Evolutionary conservation across 2,888 invertebrate species (phyloP).

Genomic region (Andricus curvator): DNA sequence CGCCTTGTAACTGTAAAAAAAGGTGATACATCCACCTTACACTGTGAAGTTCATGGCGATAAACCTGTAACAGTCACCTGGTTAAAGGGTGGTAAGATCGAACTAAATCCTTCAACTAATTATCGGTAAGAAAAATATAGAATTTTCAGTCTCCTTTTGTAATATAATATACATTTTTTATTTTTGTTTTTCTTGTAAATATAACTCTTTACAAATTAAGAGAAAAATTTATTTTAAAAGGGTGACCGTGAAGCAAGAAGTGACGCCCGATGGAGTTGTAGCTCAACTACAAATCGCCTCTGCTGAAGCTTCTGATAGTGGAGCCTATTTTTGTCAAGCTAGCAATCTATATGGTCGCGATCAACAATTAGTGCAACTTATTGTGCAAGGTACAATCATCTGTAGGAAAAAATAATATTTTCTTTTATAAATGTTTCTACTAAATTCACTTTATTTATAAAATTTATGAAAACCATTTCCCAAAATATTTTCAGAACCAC

Average conservation of each 20-base stretch:
- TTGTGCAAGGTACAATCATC: slow-evolving; percentile 82
- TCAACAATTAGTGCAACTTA: slow-evolving; percentile 86
- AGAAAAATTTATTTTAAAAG: slow-evolving; percentile 66
- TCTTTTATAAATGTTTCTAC: not conserved
- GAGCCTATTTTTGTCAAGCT: slow-evolving; percentile 89
- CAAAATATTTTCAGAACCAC: slow-evolving; percentile 81
- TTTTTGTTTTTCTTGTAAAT: too few species aligned
- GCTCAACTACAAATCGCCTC: slow-evolving; percentile 86
- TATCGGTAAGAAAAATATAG: slow-evolving; percentile 80
- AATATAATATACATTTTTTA: not conserved
- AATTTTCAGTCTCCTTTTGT: not conserved
- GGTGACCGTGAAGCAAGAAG: slow-evolving; percentile 83
- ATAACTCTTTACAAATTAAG: not conserved
- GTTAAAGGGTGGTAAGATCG: slow-evolving; percentile 85
- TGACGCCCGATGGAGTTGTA: slow-evolving; percentile 84
- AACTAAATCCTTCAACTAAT: slow-evolving; percentile 86
- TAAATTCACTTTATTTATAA: too few species aligned
- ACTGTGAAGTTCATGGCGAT: slow-evolving; percentile 89
- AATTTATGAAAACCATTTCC: not conserved
- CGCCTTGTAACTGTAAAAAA: slow-evolving; percentile 86
- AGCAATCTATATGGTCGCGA: slow-evolving; percentile 87
- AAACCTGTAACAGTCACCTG: slow-evolving; percentile 88
- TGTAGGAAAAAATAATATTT: not conserved
- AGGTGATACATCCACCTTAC: slow-evolving; percentile 86
- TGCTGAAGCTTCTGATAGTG: slow-evolving; percentile 86